These are phyloP conservation scores for Amyelois transitella DNA, from an alignment of 1,140 invertebrate species.

Conservation along the genomic window DNA sequence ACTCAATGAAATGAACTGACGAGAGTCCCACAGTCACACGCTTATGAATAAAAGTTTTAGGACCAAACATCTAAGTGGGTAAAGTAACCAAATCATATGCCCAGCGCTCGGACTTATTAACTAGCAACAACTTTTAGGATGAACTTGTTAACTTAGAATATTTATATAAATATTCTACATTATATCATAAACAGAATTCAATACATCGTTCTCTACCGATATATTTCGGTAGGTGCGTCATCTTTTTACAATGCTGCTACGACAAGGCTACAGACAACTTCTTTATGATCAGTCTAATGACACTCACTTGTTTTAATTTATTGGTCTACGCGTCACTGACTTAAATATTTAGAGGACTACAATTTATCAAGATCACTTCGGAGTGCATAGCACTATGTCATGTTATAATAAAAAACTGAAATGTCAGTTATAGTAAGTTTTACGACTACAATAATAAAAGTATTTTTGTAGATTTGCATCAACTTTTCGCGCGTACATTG, in stretches of 20 bases:
- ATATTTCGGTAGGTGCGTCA: conserved; percentile 56
- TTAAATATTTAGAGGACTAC: conserved; percentile 7
- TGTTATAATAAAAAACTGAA: not conserved
- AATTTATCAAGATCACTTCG: conserved; percentile 10
- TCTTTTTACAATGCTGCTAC: conserved; percentile 39
- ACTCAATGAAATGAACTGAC: conserved; percentile 65
- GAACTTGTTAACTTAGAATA: not conserved
- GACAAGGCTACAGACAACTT: conserved; percentile 38
- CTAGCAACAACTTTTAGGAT: not conserved
- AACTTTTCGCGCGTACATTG: no score
- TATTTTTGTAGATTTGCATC: no score
- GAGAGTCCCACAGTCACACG: not conserved
- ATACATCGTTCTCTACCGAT: conserved; percentile 26
- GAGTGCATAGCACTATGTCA: not conserved
- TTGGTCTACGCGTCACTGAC: conserved; percentile 18
- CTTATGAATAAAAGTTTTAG: not conserved
- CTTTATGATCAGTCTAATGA: conserved; percentile 34
- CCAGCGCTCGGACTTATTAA: no score
- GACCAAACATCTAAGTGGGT: not conserved
- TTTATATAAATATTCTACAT: not conserved
- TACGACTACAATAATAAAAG: no score
- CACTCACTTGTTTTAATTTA: conserved; percentile 37
- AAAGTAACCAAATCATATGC: no score
- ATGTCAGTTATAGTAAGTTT: not conserved
- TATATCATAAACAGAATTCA: conserved; percentile 5